Percentiles rank a stretch among this genome's conserved stretches.
phyloP scores from a whole-genome alignment of 2,797 vertebrate genomes.

The Atherinosoma microstoma region DNA sequence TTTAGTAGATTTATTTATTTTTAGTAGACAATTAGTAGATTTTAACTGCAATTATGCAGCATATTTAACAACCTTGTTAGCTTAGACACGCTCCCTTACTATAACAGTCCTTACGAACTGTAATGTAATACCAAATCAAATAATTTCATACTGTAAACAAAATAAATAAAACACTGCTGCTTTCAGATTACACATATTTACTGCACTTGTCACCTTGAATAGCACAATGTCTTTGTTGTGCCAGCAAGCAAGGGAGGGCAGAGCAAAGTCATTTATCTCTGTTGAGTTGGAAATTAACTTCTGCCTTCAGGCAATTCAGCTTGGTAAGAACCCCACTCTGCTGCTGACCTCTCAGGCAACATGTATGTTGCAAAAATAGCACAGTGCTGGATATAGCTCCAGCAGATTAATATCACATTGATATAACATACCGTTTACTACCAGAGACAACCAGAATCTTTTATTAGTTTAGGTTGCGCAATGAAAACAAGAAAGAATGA shows the following conservation, averaged over 20 bases:
- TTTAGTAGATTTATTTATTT: too few relatives aligned
- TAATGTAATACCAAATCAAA: conserved; percentile 29
- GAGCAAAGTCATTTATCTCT: conserved; percentile 75
- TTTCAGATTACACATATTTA: conserved; percentile 49
- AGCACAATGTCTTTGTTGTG: conserved; percentile 62
- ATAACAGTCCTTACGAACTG: background rate
- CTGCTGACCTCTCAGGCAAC: conserved; percentile 66
- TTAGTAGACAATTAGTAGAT: too few relatives aligned
- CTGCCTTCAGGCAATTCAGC: conserved; percentile 71
- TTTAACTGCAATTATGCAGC: too few relatives aligned
- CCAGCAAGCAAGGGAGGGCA: conserved; percentile 61
- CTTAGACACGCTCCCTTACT: background rate
- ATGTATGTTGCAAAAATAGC: conserved; percentile 71
- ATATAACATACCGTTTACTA: conserved; percentile 45
- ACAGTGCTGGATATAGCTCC: conserved; percentile 35
- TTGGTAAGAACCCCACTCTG: conserved; percentile 57
- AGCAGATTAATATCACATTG: conserved; percentile 63
- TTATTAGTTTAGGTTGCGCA: conserved; percentile 13
- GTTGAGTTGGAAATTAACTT: conserved; percentile 77
- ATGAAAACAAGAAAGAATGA: conserved; percentile 6
- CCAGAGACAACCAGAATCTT: conserved; percentile 25
- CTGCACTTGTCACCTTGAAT: conserved; percentile 36
- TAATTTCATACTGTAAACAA: conserved; percentile 18
- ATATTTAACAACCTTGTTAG: too few relatives aligned
- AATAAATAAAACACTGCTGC: conserved; percentile 3